Conservation (phyloP, 2,888 invertebrate species). For the Drosophila acutilabella region DNA sequence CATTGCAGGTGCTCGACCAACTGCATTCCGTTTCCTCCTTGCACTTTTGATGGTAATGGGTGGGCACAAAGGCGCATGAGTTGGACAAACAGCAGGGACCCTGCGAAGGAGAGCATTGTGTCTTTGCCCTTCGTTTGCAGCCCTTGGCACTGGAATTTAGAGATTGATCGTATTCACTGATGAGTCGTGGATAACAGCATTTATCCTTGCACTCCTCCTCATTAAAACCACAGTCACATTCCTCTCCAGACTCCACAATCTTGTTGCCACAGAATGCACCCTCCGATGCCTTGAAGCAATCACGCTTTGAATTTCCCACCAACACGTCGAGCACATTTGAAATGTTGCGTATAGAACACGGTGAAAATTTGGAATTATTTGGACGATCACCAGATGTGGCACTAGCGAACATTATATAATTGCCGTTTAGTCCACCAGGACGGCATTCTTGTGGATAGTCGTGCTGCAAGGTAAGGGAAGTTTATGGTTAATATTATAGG, state of each 20-base stretch:
- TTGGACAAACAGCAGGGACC: slow-evolving; percentile 97
- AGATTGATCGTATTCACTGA: slow-evolving; percentile 89
- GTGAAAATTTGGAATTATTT: slow-evolving; percentile 98
- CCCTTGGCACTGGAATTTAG: slow-evolving; percentile 90
- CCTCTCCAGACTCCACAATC: slow-evolving; percentile 98
- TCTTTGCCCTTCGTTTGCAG: slow-evolving; percentile 91
- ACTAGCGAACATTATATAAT: slow-evolving; percentile 99
- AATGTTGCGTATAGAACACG: slow-evolving; percentile 97
- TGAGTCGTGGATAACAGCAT: slow-evolving; percentile 96
- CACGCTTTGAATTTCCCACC: slow-evolving; percentile 94
- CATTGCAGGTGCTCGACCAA: slow-evolving; percentile 94
- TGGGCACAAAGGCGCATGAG: slow-evolving; percentile 91
- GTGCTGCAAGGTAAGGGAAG: slow-evolving; percentile 88
- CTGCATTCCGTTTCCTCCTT: slow-evolving; percentile 96
- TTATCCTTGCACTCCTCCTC: slow-evolving; percentile 95
- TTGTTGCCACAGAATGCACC: slow-evolving; percentile 99
- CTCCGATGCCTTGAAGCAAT: slow-evolving; percentile 96
- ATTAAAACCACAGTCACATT: slow-evolving; percentile 98
- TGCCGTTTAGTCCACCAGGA: slow-evolving; percentile 96
- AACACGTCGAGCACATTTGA: slow-evolving; percentile 97
- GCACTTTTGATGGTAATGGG: slow-evolving; percentile 89
- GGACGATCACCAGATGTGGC: slow-evolving; percentile 99
- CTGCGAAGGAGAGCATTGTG: slow-evolving; percentile 96
- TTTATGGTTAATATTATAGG: neutral
- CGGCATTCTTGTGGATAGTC: slow-evolving; percentile 96